Evolutionary conservation across 2,113 vertebrate genomes (phyloP).

Genomic region (Eptesicus fuscus): DNA sequence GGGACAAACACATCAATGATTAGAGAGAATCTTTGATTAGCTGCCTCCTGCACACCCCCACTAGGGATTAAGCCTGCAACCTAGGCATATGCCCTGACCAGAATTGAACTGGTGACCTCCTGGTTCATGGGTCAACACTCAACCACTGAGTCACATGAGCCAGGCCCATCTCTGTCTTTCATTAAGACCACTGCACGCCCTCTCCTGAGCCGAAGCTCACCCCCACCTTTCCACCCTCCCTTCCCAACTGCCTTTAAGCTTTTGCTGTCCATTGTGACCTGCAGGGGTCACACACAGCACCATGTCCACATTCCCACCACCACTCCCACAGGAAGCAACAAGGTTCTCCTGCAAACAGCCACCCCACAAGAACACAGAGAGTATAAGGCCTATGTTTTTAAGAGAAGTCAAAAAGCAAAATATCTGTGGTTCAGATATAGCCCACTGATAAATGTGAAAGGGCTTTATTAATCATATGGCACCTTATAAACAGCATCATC

Average conservation of each 20-base stretch:
- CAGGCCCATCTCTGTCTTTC: no score
- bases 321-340: neutral
- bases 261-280: neutral
- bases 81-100: no score
- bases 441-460: neutral
- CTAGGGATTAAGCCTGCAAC: no score
- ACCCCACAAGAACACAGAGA: neutral
- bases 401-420: neutral
- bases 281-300: neutral
- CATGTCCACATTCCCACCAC: neutral
- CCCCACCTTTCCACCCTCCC: no score
- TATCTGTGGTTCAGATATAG: neutral
- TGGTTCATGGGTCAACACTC: no score
- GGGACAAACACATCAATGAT: no score
- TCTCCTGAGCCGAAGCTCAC: no score
- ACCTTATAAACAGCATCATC: neutral
- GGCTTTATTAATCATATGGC: neutral
- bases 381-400: neutral
- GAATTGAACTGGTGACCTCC: no score
- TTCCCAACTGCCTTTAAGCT: neutral
- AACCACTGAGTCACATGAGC: no score
- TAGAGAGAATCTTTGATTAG: no score
- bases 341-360: neutral
- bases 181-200: no score
- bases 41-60: no score